These are phyloP conservation scores for Tamandua tetradactyla DNA, from an alignment of 2,797 vertebrate genomes.

Conservation along the genomic window DNA sequence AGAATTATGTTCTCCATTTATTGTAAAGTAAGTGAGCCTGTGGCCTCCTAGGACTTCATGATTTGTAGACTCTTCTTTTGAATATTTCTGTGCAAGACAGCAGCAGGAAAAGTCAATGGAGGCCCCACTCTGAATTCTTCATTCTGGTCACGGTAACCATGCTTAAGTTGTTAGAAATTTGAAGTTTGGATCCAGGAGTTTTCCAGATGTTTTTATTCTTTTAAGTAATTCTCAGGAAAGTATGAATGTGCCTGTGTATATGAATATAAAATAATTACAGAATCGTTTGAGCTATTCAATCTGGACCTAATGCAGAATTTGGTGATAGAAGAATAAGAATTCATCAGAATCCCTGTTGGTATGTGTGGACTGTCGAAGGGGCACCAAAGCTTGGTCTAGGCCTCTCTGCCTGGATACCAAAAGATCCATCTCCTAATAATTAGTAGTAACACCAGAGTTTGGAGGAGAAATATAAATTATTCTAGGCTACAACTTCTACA, in stretches of 20 bases:
- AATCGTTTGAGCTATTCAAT: background rate
- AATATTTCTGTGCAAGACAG: background rate
- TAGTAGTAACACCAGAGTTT: background rate
- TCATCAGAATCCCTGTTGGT: background rate
- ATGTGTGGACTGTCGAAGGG: background rate
- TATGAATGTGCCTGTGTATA: background rate
- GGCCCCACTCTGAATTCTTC: background rate
- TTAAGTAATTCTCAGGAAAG: background rate
- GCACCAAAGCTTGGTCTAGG: background rate
- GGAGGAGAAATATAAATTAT: background rate
- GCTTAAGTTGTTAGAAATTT: background rate
- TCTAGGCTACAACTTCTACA: background rate
- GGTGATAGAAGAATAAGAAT: background rate
- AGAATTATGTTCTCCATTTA: slow-evolving; percentile 91
- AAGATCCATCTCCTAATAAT: background rate
- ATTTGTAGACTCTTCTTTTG: background rate
- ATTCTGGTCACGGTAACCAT: background rate
- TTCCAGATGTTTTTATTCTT: slow-evolving; percentile 2
- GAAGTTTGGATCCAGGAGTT: background rate
- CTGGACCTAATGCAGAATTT: background rate
- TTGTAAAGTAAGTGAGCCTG: slow-evolving; percentile 90
- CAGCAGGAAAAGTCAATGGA: background rate
- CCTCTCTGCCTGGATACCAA: no score
- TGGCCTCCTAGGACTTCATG: background rate
- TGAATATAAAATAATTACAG: background rate